phyloP scores from a whole-genome alignment of 1,140 invertebrate genomes.

The Yoshiicerus persimilis region DNA sequence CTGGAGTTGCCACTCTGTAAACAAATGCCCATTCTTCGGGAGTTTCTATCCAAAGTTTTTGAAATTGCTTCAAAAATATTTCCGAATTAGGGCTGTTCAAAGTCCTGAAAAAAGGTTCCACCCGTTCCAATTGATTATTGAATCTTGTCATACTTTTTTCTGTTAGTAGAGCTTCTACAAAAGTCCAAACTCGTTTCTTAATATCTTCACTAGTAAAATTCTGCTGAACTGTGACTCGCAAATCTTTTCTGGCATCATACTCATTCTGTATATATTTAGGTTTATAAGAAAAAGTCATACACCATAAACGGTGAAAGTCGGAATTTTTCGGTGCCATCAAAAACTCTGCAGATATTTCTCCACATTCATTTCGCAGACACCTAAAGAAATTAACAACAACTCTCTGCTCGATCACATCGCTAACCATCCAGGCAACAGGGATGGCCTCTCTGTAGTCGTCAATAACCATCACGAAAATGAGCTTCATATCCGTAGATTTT shows the following conservation, averaged over 20 bases:
- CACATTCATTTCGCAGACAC: constrained; percentile 21
- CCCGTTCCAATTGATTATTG: not conserved
- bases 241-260: constrained; percentile 20
- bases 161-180: not conserved
- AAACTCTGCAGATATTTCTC: constrained; percentile 13
- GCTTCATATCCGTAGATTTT: constrained; percentile 27
- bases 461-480: constrained; percentile 34
- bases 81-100: not conserved
- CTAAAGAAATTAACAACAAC: constrained; percentile 26
- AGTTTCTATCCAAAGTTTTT: constrained; percentile 23
- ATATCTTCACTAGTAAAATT: constrained; percentile 22
- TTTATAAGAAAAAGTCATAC: not conserved
- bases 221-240: constrained; percentile 12
- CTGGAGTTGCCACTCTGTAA: not conserved
- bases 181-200: not conserved
- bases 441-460: constrained; percentile 42
- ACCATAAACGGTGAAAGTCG: constrained; percentile 32
- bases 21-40: constrained; percentile 32
- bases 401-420: constrained; percentile 6
- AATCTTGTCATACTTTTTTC: not conserved
- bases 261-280: constrained; percentile 33
- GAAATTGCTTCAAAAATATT: constrained; percentile 24
- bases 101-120: not conserved
- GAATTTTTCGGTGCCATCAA: constrained; percentile 24
- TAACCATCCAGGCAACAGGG: constrained; percentile 41